Evolutionary conservation across 2,797 vertebrate species (phyloP).

Genomic region (Cryptoblepharus egeriae): DNA sequence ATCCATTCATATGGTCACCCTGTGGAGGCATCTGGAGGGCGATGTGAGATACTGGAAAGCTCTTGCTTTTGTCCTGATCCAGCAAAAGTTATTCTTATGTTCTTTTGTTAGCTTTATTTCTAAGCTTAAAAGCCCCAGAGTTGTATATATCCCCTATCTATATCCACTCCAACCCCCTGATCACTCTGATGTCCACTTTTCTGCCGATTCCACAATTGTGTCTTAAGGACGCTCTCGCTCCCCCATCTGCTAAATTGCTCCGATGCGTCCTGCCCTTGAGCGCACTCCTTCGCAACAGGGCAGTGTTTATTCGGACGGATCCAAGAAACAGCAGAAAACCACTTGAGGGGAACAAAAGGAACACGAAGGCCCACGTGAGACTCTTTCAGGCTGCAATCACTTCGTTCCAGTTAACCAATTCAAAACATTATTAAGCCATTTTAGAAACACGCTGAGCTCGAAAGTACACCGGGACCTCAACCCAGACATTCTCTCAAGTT

Average conservation of each 20-base stretch:
- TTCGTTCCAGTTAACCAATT: constrained; percentile 30
- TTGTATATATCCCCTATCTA: no score
- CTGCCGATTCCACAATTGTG: not conserved
- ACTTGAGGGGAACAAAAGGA: constrained; percentile 35
- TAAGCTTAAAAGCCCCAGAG: no score
- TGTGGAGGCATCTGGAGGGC: no score
- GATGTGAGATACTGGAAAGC: no score
- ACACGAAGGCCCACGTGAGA: not conserved
- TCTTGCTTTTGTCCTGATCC: no score
- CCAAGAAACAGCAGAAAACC: constrained; percentile 10
- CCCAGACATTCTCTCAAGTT: constrained; percentile 4
- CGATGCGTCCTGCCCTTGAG: not conserved
- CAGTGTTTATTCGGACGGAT: constrained; percentile 5
- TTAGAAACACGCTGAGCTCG: constrained; percentile 6
- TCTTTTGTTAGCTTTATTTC: no score
- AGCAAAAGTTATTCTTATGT: no score
- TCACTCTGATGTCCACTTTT: not conserved
- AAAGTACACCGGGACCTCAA: constrained; percentile 1
- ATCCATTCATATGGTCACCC: no score
- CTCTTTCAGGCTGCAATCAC: constrained; percentile 9
- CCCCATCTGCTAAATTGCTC: constrained; percentile 21
- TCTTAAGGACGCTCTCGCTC: no score
- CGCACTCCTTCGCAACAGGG: constrained; percentile 45
- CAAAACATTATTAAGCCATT: constrained; percentile 23
- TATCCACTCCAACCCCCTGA: not conserved